phyloP scores from a whole-genome alignment of 1,140 invertebrate genomes.

The Octopus bimaculoides region DNA sequence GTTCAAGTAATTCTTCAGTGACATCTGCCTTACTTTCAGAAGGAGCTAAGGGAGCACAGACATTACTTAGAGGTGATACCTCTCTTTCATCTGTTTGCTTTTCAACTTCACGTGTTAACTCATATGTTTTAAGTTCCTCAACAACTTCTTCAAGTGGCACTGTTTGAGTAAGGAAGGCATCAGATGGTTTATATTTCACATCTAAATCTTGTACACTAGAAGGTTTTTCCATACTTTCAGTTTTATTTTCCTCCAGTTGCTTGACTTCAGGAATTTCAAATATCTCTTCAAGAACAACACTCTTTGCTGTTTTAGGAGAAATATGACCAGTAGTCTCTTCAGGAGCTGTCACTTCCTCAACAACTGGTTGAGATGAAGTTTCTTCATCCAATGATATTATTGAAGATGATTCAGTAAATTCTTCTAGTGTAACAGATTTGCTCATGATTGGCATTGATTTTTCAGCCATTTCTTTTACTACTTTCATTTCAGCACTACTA shows the following conservation, averaged over 20 bases:
- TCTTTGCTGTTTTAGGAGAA: slow-evolving; percentile 27
- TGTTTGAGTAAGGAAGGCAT: background rate
- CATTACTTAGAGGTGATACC: background rate
- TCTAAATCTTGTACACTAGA: background rate
- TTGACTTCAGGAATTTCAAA: slow-evolving; percentile 26
- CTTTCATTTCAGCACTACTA: slow-evolving; percentile 2
- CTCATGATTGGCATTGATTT: slow-evolving; percentile 14
- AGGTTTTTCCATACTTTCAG: background rate
- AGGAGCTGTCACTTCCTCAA: background rate
- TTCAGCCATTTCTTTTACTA: background rate
- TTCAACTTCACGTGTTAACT: slow-evolving; percentile 18
- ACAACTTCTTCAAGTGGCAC: slow-evolving; percentile 8
- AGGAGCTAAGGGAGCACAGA: background rate
- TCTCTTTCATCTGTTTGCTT: slow-evolving; percentile 15
- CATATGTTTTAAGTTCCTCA: slow-evolving; percentile 4
- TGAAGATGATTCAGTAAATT: background rate
- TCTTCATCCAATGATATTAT: background rate
- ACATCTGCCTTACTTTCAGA: background rate
- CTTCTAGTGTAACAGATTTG: slow-evolving; percentile 8
- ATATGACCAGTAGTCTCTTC: background rate
- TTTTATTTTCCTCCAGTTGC: slow-evolving; percentile 24
- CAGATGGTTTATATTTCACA: background rate
- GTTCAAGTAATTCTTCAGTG: background rate
- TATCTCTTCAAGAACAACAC: slow-evolving; percentile 28
- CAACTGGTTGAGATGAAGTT: background rate